Evolutionary conservation across 1,140 invertebrate genomes (phyloP), one percentile per base, ranked within the genome.

Genomic region (Drosophila pseudoananassae): DNA sequence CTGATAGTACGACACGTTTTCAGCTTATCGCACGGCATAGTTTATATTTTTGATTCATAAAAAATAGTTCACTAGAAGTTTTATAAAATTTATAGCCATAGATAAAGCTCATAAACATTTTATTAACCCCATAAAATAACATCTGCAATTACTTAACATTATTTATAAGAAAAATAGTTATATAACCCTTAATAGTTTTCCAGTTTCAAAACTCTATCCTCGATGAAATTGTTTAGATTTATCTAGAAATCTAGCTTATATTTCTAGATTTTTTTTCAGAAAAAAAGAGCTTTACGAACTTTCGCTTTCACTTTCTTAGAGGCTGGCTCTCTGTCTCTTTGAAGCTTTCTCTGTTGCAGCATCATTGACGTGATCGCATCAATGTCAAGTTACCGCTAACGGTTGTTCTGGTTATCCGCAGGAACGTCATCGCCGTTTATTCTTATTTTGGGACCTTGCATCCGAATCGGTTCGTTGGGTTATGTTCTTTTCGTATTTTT

Each of bases 311-410:
- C 15, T 33, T 25, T 27, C 14, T 25, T 29, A 4, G 52, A 36
- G 38, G 29, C 52, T 38, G 15, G 52, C 49, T 70, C 65, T 27
- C 9, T 15, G 6, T 17, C 40, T 43, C 38, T 17, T 57, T 58
- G 40, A 29, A 27, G 45, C 50, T 50, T 31, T 23, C 17, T 31
- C 55, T 51, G 55, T 17, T 43, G 40, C 40, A 43, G 40, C 40
- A 43, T 69, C 69, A 76, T 72, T 76, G 76, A 78, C 73, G 73
- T 74, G 38, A 56, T 77, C 33, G 4, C 10, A 60, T 59, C 76
- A 61, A 71, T 74, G 74, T 85, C 40, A 43, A 43, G 40, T 78
- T 78, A 75, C 59, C 54, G 47, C 80, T 85, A 84, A 83, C 80
- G 71, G 80, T 83, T 84, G 52, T 74, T 83, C 80, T 75, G 77